These are phyloP conservation scores for Rhyacophila brunnea DNA, from an alignment of 1,140 invertebrate genomes.

Conservation along the genomic window DNA sequence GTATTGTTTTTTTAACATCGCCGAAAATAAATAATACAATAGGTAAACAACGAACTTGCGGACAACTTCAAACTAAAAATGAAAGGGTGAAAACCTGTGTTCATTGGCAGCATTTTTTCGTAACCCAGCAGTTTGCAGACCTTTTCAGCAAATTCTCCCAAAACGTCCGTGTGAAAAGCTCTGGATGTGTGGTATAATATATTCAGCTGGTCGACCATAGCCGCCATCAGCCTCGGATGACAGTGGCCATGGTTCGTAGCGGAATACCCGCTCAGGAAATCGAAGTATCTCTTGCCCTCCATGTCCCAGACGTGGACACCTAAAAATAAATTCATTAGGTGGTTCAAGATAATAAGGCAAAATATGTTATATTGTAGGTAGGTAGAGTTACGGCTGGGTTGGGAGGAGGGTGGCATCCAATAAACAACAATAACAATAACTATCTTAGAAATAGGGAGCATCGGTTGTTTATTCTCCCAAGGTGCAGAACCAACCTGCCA, in stretches of 20 bases:
- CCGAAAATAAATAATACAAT: too few relatives aligned
- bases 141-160: conserved; percentile 91
- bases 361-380: too few relatives aligned
- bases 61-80: neutral
- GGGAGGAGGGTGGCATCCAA: too few relatives aligned
- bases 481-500: too few relatives aligned
- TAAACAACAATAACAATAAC: too few relatives aligned
- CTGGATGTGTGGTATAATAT: conserved; percentile 65
- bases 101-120: conserved; percentile 95
- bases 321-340: conserved; percentile 42
- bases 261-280: conserved; percentile 92
- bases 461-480: too few relatives aligned
- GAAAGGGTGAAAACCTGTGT: conserved; percentile 69
- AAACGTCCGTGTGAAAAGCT: conserved; percentile 85
- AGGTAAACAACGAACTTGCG: neutral
- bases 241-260: conserved; percentile 96
- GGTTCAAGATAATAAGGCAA: too few relatives aligned
- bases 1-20: too few relatives aligned
- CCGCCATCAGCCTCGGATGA: conserved; percentile 84
- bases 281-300: conserved; percentile 86
- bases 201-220: conserved; percentile 65
- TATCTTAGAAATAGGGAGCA: too few relatives aligned
- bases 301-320: conserved; percentile 90
- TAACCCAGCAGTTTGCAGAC: conserved; percentile 85
- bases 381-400: too few relatives aligned